Evolutionary conservation across 2,797 vertebrate genomes (phyloP), one percentile per base, ranked within the genome.

Genomic region (Acanthurus lineatus): DNA sequence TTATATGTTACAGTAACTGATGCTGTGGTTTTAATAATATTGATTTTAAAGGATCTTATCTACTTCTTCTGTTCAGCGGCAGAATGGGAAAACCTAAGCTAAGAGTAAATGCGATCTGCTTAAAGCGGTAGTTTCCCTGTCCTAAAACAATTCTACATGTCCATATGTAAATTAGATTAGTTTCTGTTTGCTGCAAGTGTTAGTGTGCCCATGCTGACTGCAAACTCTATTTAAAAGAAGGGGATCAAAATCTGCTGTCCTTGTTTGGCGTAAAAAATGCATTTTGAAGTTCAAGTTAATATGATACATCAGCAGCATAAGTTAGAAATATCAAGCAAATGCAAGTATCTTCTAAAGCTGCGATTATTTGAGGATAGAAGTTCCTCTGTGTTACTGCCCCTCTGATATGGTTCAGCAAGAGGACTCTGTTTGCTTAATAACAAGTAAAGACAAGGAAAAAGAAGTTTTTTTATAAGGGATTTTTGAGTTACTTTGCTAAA

Each of bases 11-110:
- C 14, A 53, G 22, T n/a, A 40, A 28, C 22, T 16, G 20, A 67
- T 42, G 57, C 2, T 54, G 40, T 10, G 38, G 62, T 8, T 79
- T 79, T 44, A 28, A 60, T 69, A 16, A 8, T 35, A 32, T 60
- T 51, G 19, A 35, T 1, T 53, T 17, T 35, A 58, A 40, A 68
- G 14, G 44, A 53, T 16, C 9, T 28, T 4, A 48, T 64, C 2
- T 58, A n/a, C 16, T 40, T 61, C 10, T 51, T 44, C 25, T 25
- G 25, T 2, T 25, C 25, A 25, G 25, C 25, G 3, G 25, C 25
- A 51, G 9, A 25, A 0, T 25, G 19, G 10, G 10, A 60, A 22
- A 49, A 54, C 20, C 3, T 68, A 19, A 57, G 16, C 25, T 25
- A 3, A 25, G 28, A 35, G 28, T 35, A 56, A 35, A 57, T 57